Percentiles rank a stretch among this genome's conserved stretches.
Evolutionary conservation across 2,113 vertebrate genomes (phyloP).

Genomic region (Ctenodactylus gundi): DNA sequence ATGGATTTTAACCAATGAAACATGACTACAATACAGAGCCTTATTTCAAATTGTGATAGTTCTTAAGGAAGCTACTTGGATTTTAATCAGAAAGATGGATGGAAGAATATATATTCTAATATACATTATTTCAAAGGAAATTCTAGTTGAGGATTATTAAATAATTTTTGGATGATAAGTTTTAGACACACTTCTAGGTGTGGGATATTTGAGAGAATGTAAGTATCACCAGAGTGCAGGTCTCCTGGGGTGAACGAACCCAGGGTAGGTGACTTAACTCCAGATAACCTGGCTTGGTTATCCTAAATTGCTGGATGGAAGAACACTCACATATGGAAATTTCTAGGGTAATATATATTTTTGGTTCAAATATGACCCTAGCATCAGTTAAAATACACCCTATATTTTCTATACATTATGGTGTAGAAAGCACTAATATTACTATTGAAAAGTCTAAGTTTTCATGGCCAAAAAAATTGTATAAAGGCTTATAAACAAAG

Average conservation of each 20-base stretch:
- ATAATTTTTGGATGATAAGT: neutral
- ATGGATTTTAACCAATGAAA: conserved; percentile 33
- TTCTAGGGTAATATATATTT: neutral
- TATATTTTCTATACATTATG: too few species aligned
- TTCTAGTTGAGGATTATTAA: neutral
- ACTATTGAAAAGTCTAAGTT: neutral
- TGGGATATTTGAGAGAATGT: neutral
- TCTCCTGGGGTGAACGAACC: neutral
- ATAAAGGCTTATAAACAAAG: conserved; percentile 13
- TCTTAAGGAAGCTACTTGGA: neutral
- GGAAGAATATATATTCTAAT: neutral
- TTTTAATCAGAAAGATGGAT: conserved; percentile 18
- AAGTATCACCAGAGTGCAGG: neutral
- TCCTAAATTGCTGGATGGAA: neutral
- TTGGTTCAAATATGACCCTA: neutral
- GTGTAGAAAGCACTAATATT: neutral
- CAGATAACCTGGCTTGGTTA: neutral
- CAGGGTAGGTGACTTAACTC: neutral
- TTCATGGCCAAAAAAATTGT: conserved; percentile 17
- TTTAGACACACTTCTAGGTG: conserved; percentile 20
- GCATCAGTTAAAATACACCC: neutral
- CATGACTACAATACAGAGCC: neutral
- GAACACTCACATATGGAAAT: neutral
- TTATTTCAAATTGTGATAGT: conserved; percentile 28
- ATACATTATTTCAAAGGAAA: conserved; percentile 22